Conservation (phyloP, 1,140 invertebrate genomes). For the Anthonomus grandis region DNA sequence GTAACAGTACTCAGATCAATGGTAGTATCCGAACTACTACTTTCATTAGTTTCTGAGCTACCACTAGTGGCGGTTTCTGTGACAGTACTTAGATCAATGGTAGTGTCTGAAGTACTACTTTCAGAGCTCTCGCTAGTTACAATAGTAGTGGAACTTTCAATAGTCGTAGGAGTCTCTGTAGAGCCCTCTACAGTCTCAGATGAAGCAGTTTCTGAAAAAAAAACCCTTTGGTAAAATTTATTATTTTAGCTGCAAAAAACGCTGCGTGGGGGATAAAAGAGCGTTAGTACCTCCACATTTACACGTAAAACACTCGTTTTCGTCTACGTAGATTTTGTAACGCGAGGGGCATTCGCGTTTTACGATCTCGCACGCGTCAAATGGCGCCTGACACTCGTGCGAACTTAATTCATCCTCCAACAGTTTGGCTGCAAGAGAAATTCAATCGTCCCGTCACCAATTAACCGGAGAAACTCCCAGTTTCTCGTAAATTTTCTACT, state of each 20-base stretch:
- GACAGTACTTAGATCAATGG: constrained; percentile 13
- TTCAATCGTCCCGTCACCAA: no score
- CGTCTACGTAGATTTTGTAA: constrained; percentile 11
- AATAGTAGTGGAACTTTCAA: neutral
- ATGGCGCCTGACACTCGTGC: constrained; percentile 15
- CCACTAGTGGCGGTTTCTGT: constrained; percentile 16
- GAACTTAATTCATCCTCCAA: neutral
- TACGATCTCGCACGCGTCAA: constrained; percentile 10
- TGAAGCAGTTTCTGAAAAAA: constrained; percentile 1
- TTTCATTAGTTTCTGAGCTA: no score
- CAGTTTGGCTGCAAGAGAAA: constrained; percentile 2
- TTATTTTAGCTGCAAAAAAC: no score
- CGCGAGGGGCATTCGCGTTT: no score
- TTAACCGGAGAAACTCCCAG: no score
- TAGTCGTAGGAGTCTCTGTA: neutral
- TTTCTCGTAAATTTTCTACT: no score
- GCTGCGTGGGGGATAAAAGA: neutral
- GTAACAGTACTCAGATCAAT: constrained; percentile 8
- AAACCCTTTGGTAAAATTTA: neutral
- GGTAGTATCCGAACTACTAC: constrained; percentile 7
- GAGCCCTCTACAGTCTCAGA: neutral
- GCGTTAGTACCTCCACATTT: constrained; percentile 9
- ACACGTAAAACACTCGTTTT: constrained; percentile 12
- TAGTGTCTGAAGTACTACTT: neutral
- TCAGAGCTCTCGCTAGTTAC: constrained; percentile 12